Conservation (phyloP, 2,888 invertebrate genomes). For the Ormyrus rosae region DNA sequence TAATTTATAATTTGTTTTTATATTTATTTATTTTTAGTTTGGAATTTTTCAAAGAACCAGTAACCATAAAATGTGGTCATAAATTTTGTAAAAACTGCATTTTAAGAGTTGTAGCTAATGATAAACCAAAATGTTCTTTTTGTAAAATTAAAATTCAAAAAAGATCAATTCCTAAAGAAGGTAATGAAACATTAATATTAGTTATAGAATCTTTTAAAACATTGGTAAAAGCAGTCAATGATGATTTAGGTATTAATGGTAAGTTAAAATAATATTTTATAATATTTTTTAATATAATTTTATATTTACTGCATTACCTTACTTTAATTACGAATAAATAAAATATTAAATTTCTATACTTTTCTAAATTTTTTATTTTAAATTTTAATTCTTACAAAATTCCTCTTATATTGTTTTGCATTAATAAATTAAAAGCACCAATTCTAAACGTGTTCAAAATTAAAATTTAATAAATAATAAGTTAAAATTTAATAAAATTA, state of each 20-base stretch:
- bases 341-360: neutral
- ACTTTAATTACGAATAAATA: neutral
- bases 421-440: no score
- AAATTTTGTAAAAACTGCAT: constrained; percentile 65
- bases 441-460: no score
- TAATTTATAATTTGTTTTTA: no score
- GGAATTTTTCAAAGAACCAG: constrained; percentile 60
- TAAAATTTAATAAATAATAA: no score
- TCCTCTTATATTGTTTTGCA: no score
- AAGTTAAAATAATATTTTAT: constrained; percentile 48
- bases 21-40: constrained; percentile 59
- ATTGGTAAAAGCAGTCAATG: constrained; percentile 59
- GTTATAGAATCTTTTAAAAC: constrained; percentile 50
- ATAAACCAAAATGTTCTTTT: constrained; percentile 62
- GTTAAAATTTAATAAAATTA: no score
- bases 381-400: neutral
- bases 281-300: no score
- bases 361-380: neutral
- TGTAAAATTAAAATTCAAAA: constrained; percentile 62
- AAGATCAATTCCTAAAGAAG: constrained; percentile 59
- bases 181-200: constrained; percentile 53
- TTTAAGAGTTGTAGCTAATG: constrained; percentile 52
- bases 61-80: constrained; percentile 65
- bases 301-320: neutral
- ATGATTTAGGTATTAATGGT: constrained; percentile 63